Conservation (phyloP, 2,888 invertebrate species). For the Coelinius sp. region DNA sequence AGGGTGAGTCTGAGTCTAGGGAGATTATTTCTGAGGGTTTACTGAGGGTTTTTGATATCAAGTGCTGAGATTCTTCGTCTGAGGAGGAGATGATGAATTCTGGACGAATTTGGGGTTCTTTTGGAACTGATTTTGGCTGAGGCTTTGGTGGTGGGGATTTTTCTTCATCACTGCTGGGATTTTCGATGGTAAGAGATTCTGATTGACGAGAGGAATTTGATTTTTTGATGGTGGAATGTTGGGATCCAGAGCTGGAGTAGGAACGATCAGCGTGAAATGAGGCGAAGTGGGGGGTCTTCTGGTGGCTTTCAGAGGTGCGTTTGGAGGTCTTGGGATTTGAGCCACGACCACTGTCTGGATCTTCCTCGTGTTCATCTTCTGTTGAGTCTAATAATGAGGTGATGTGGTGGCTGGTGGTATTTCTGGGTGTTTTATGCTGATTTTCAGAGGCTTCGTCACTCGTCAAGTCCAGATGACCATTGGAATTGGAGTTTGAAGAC, state of each 20-base stretch:
- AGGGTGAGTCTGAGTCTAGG: not conserved
- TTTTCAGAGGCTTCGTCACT: not conserved
- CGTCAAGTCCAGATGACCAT: not conserved
- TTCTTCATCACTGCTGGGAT: not conserved
- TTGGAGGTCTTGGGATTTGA: not conserved
- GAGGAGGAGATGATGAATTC: not conserved
- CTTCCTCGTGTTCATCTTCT: not conserved
- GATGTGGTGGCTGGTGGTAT: not conserved
- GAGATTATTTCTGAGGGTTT: not conserved
- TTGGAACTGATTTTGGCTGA: not conserved
- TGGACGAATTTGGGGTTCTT: not conserved
- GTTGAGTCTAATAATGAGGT: not conserved
- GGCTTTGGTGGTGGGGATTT: not conserved
- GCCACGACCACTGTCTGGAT: not conserved
- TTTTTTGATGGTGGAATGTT: no score
- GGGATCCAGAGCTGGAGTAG: no score
- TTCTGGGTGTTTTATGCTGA: not conserved
- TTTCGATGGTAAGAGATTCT: not conserved
- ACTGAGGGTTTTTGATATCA: not conserved
- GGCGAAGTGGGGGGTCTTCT: no score
- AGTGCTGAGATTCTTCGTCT: not conserved
- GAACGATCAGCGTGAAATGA: no score
- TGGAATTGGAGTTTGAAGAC: not conserved
- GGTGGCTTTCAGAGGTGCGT: not conserved
- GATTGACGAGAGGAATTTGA: not conserved